A percentile compares a stretch with the other conserved stretches of the same genome.
Conservation (phyloP, 2,888 invertebrate species). For the Acanthosepion lycidas region DNA sequence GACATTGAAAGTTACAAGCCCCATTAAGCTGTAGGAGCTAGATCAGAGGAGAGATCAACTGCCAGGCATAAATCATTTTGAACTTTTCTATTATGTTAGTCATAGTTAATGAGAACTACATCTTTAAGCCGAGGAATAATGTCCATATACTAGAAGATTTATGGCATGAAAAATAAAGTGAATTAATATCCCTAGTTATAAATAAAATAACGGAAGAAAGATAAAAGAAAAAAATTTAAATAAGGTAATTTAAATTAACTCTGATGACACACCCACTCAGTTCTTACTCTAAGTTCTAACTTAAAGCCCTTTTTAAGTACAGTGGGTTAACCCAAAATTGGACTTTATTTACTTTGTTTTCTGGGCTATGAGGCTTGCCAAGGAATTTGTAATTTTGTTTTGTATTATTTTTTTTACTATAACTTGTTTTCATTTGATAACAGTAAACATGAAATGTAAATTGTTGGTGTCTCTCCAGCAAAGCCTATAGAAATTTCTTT, state of each 20-base stretch:
- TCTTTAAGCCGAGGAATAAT: not conserved
- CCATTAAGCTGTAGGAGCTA: too few relatives aligned
- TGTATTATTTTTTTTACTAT: not conserved
- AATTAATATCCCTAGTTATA: too few relatives aligned
- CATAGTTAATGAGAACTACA: not conserved
- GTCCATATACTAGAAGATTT: not conserved
- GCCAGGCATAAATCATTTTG: too few relatives aligned
- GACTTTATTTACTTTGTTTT: not conserved
- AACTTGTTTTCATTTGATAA: not conserved
- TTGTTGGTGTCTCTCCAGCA: not conserved
- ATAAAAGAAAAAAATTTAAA: too few relatives aligned
- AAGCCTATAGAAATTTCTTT: not conserved
- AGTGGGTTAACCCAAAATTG: not conserved
- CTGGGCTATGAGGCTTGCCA: not conserved
- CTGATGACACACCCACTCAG: not conserved
- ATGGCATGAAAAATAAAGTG: not conserved
- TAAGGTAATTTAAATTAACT: not conserved
- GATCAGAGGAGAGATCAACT: too few relatives aligned
- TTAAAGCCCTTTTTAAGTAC: not conserved
- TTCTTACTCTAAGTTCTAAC: not conserved
- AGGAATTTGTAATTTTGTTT: not conserved
- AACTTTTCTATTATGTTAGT: not conserved
- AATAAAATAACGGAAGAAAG: too few relatives aligned
- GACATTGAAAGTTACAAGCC: too few relatives aligned
- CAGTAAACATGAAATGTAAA: not conserved